Base-by-base conservation (phyloP, 2,888 invertebrate species). In the Philopedon plagiatum region DNA sequence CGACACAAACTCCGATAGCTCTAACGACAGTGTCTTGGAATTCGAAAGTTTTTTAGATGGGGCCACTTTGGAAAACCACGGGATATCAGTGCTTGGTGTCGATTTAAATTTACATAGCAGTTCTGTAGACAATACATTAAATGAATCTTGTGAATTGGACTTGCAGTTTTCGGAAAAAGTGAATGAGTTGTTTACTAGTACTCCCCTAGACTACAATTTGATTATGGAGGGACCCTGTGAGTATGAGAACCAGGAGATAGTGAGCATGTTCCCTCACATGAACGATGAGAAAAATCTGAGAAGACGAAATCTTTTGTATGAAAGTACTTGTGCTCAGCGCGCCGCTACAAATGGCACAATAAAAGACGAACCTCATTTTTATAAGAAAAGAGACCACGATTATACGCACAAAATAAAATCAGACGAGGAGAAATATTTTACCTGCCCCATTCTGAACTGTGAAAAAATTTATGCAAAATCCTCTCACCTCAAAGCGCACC, bases 401-500 rank as follows among this genome's bases (percentile, higher is more conserved):
- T 83, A 84, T 75, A 78, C 81, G 1, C 81, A 83, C 44, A 83
- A 81, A 64, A 80, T 77, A n/a, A 73, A 65, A 46, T 5, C 63
- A 11, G 78, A 78, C 58, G 82, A 83, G 8, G 84, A 89, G 80
- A 89, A 89, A 78, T 87, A 88, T 79, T 94, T 89, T 85, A 90
- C 89, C 75, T 94, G 91, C 85, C 91, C 91, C 0, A 92, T 91
- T 76, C 87, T 88, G 2, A 90, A 90, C 58, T 95, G 95, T 80
- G 89, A 90, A 18, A 94, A 96, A 87, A 87, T 94, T 1, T 97
- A 97, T 80, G 94, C 95, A 32, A 97, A 97, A 83, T 93, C 95
- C 1, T 96, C 96, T 0, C 96, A 97, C 83, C 88, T 97, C 41
- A 94, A 96, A 80, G 96, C 96, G 5, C 97, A 97, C 81, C 84